phyloP scores from a whole-genome alignment of 2,113 vertebrate species.

The Carettochelys insculpta region DNA sequence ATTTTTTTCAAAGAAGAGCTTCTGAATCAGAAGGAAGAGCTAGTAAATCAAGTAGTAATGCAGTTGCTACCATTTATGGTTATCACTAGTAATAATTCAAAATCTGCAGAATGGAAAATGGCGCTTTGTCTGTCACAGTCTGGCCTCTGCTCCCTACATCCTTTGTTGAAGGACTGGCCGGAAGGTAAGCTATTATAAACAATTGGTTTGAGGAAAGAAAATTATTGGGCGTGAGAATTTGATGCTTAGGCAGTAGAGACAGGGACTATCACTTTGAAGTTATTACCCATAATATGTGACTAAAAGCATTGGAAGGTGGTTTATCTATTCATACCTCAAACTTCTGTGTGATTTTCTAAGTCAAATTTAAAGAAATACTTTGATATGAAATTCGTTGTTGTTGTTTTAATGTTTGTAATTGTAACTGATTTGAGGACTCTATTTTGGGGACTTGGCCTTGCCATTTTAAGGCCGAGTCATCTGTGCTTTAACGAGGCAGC shows the following conservation, averaged over 20 bases:
- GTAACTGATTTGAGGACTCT: not conserved
- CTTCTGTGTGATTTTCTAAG: not conserved
- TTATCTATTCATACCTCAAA: not conserved
- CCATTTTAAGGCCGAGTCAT: not conserved
- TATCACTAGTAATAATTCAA: conserved; percentile 56
- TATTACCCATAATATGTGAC: not conserved
- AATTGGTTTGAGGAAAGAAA: not conserved
- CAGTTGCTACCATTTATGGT: conserved; percentile 86
- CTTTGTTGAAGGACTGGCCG: conserved; percentile 85
- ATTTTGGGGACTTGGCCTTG: not conserved
- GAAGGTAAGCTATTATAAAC: conserved; percentile 76
- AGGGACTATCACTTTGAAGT: not conserved
- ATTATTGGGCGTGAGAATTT: not conserved
- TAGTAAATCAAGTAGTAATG: conserved; percentile 73
- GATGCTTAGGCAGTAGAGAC: not conserved
- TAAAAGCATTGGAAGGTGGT: not conserved
- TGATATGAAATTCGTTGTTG: not conserved
- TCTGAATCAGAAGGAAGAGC: conserved; percentile 57
- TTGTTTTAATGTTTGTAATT: not conserved
- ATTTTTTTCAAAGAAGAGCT: conserved; percentile 77
- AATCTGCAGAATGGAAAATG: conserved; percentile 79
- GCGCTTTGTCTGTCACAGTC: conserved; percentile 78
- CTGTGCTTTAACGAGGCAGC: not conserved
- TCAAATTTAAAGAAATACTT: not conserved
- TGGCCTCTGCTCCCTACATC: conserved; percentile 79